Conservation (phyloP, 2,113 vertebrate species). For the Nibea coibor region DNA sequence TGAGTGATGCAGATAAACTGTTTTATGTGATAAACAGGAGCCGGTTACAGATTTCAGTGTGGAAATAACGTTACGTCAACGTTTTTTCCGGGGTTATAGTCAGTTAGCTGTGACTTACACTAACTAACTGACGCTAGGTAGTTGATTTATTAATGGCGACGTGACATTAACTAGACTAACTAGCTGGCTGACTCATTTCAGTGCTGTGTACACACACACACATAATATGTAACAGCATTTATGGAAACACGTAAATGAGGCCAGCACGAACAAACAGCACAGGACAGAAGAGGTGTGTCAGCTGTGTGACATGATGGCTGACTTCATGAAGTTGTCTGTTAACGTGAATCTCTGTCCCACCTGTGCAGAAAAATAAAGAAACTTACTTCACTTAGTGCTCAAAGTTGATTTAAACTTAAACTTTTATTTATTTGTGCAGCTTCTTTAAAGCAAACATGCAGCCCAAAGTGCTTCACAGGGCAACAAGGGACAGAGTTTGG, state of each 20-base stretch:
- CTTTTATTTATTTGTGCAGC: too few relatives aligned
- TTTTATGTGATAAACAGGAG: not conserved
- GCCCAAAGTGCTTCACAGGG: too few relatives aligned
- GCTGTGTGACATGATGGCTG: not conserved
- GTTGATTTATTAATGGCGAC: not conserved
- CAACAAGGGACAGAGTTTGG: too few relatives aligned
- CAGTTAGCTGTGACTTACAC: not conserved
- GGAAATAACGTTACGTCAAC: not conserved
- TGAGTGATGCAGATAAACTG: conserved; percentile 33
- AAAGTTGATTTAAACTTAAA: not conserved
- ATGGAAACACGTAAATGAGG: not conserved
- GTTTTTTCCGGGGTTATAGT: not conserved
- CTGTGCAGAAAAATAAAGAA: not conserved
- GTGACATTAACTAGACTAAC: not conserved
- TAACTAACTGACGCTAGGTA: not conserved
- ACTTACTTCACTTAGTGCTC: not conserved
- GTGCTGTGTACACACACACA: too few relatives aligned
- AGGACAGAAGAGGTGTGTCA: conserved; percentile 26
- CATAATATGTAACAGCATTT: too few relatives aligned
- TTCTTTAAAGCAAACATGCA: too few relatives aligned
- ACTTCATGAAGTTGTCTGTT: not conserved
- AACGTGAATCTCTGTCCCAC: not conserved
- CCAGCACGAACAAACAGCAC: not conserved
- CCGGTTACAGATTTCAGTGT: accelerated
- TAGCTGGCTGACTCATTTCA: not conserved